phyloP scores from a whole-genome alignment of 2,888 invertebrate species.

The Diploptera punctata region DNA sequence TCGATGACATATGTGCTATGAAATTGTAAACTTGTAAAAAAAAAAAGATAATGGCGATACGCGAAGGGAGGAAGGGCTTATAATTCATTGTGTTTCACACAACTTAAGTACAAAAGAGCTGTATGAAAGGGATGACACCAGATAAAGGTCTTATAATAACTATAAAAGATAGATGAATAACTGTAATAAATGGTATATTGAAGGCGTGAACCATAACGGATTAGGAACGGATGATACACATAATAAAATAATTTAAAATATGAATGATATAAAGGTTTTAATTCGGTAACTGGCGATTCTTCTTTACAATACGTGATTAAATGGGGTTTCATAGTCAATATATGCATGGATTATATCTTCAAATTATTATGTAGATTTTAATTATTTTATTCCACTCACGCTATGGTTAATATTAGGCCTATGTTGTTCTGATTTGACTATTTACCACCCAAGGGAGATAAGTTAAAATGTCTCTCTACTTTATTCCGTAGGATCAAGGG shows the following conservation, averaged over 20 bases:
- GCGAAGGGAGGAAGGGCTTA: neutral
- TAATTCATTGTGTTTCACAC: neutral
- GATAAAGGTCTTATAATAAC: constrained; percentile 7
- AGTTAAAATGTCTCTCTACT: no score
- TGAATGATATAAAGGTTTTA: neutral
- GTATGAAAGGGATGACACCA: constrained; percentile 6
- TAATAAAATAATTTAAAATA: constrained; percentile 24
- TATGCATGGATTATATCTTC: no score
- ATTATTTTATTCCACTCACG: no score
- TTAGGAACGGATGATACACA: neutral
- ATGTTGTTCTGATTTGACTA: no score
- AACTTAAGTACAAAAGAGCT: neutral
- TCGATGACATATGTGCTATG: neutral
- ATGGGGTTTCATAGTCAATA: no score
- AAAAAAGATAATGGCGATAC: neutral
- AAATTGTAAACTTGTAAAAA: neutral
- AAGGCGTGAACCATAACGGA: constrained; percentile 14
- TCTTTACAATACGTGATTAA: no score
- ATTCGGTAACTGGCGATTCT: no score
- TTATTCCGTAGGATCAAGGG: no score
- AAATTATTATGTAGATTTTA: no score
- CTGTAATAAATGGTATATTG: neutral
- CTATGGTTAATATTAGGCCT: no score
- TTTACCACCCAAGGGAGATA: no score
- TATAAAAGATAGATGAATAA: neutral